Evolutionary conservation across 92 coral and sea anemone species (phyloP).

Genomic region (Phenganax subtilis): DNA sequence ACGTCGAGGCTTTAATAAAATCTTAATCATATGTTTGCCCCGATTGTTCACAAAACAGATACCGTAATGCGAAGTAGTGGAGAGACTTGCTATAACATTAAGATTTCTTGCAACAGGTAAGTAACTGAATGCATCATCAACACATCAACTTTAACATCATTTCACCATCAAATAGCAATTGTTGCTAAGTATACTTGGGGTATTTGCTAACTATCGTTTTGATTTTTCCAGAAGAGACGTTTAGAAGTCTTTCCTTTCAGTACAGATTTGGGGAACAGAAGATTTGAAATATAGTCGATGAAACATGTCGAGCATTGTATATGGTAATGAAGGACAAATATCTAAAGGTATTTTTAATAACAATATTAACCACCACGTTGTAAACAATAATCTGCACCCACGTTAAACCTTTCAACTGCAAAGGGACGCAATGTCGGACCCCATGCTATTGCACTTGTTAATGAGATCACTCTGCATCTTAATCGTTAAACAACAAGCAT

Average conservation of each 20-base stretch:
- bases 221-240: neutral
- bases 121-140: too few relatives aligned
- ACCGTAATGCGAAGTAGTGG: slow-evolving; percentile 45
- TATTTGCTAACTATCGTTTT: too few relatives aligned
- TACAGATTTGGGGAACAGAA: neutral
- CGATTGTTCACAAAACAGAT: slow-evolving; percentile 24
- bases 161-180: neutral
- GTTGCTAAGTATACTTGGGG: neutral
- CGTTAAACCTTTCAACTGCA: too few relatives aligned
- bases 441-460: too few relatives aligned
- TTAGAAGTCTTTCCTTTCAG: neutral
- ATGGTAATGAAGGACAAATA: neutral
- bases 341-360: neutral
- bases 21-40: slow-evolving; percentile 32
- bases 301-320: neutral
- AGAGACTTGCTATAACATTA: slow-evolving; percentile 49
- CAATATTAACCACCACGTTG: too few relatives aligned
- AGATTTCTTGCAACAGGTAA: slow-evolving; percentile 52
- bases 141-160: neutral
- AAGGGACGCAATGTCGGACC: too few relatives aligned
- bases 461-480: too few relatives aligned
- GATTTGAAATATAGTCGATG: neutral
- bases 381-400: too few relatives aligned
- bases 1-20: slow-evolving; percentile 22
- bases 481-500: too few relatives aligned